A percentile compares a stretch with the other conserved stretches of the same genome.
These are phyloP conservation scores for Meandrina meandrites DNA, from an alignment of 92 coral and sea anemone genomes.

Conservation along the genomic window DNA sequence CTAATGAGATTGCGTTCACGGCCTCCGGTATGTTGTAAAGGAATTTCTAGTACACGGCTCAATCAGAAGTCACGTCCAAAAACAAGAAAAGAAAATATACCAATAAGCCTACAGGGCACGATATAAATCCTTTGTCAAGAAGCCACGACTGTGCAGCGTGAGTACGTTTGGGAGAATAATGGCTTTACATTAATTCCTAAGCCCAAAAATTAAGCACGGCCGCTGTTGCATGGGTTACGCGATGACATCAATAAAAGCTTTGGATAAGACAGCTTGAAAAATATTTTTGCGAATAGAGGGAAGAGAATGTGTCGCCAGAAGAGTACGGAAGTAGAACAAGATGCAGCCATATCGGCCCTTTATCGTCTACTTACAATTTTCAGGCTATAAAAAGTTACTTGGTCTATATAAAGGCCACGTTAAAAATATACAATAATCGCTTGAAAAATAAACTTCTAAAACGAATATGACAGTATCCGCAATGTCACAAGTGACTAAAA, in stretches of 20 bases:
- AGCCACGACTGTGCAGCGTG: background rate
- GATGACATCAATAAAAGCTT: background rate
- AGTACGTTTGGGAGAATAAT: background rate
- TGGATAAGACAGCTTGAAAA: background rate
- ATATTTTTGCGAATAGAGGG: background rate
- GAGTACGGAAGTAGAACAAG: background rate
- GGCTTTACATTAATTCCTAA: background rate
- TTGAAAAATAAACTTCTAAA: background rate
- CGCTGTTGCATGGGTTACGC: background rate
- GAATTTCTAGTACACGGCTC: background rate
- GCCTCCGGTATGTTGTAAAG: background rate
- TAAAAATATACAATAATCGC: background rate
- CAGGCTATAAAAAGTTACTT: background rate
- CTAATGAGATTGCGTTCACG: background rate
- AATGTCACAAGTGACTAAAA: background rate
- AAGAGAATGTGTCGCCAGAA: background rate
- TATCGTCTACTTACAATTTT: background rate
- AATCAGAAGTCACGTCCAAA: background rate
- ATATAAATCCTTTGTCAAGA: background rate
- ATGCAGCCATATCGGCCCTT: background rate
- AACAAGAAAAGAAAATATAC: background rate
- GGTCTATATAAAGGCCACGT: background rate
- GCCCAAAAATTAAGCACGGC: background rate
- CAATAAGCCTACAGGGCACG: background rate
- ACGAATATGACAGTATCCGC: background rate